These are phyloP conservation scores for Phaonia tiefii DNA, from an alignment of 2,888 invertebrate genomes.

Conservation along the genomic window DNA sequence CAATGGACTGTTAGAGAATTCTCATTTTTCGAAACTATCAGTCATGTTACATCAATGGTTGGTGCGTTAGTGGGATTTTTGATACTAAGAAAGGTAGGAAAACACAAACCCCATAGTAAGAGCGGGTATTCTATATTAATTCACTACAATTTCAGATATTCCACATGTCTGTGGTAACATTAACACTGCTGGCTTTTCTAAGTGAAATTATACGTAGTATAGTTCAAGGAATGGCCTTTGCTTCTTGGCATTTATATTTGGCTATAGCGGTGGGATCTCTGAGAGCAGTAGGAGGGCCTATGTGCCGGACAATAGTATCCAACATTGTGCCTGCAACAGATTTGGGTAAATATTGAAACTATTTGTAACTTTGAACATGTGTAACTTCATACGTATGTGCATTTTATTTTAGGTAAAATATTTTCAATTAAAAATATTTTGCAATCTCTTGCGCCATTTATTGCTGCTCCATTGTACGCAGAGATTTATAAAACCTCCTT, in stretches of 20 bases:
- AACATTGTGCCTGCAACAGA: slow-evolving; percentile 78
- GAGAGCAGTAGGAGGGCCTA: slow-evolving; percentile 76
- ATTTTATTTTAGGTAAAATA: slow-evolving; percentile 82
- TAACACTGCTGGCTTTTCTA: slow-evolving; percentile 75
- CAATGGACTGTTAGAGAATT: slow-evolving; percentile 85
- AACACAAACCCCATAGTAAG: neutral
- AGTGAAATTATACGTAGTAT: slow-evolving; percentile 74
- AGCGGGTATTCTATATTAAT: neutral
- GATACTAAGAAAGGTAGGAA: slow-evolving; percentile 81
- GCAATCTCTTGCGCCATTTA: slow-evolving; percentile 84
- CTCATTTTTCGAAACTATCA: slow-evolving; percentile 83
- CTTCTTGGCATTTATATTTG: slow-evolving; percentile 77
- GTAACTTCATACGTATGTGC: no score
- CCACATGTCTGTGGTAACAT: slow-evolving; percentile 75
- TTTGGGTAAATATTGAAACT: slow-evolving; percentile 75
- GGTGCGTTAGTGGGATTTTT: slow-evolving; percentile 84
- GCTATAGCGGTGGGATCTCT: slow-evolving; percentile 74
- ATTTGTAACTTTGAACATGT: neutral
- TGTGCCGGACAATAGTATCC: slow-evolving; percentile 79
- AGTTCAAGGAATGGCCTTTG: slow-evolving; percentile 74
- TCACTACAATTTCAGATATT: slow-evolving; percentile 71
- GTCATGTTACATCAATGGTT: slow-evolving; percentile 82
- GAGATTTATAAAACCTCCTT: slow-evolving; percentile 84
- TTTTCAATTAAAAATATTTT: slow-evolving; percentile 86
- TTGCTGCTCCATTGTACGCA: slow-evolving; percentile 85